Conservation (phyloP, 2,113 vertebrate genomes). For the Hystrix brachyura region DNA sequence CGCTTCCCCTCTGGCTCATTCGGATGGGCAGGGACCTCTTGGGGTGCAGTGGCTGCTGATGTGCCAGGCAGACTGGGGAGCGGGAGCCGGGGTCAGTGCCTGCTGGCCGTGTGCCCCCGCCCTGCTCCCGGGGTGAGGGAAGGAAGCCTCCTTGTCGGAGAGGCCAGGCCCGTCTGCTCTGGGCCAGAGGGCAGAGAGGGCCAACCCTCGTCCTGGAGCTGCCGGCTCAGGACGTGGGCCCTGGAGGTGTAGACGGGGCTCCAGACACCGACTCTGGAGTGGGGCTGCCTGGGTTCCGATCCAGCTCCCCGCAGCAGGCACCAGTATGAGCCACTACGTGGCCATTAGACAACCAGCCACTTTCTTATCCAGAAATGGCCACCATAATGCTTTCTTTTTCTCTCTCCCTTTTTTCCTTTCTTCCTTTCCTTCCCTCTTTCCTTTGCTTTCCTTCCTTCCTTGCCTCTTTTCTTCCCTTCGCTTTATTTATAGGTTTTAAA, state of each 20-base stretch:
- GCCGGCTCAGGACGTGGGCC: neutral
- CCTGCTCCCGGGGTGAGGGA: neutral
- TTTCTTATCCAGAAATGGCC: neutral
- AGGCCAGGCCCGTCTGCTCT: neutral
- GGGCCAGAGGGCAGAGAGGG: neutral
- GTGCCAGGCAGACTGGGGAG: neutral
- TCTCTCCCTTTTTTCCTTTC: no score
- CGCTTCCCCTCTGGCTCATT: neutral
- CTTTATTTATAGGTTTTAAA: neutral
- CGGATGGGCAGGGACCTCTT: neutral
- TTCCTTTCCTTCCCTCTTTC: no score
- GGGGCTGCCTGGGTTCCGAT: neutral
- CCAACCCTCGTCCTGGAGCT: no score
- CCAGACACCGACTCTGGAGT: no score
- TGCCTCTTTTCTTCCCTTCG: neutral
- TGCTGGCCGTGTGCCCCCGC: neutral
- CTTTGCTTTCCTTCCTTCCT: neutral
- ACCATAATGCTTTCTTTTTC: neutral
- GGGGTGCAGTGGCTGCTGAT: neutral
- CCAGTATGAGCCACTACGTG: neutral
- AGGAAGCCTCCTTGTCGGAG: neutral
- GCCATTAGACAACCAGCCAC: neutral
- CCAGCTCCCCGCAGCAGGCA: neutral
- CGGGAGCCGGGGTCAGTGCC: accelerated
- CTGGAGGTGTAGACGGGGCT: neutral